phyloP scores from a whole-genome alignment of 2,888 invertebrate species.

The Leptura quadrifasciata region DNA sequence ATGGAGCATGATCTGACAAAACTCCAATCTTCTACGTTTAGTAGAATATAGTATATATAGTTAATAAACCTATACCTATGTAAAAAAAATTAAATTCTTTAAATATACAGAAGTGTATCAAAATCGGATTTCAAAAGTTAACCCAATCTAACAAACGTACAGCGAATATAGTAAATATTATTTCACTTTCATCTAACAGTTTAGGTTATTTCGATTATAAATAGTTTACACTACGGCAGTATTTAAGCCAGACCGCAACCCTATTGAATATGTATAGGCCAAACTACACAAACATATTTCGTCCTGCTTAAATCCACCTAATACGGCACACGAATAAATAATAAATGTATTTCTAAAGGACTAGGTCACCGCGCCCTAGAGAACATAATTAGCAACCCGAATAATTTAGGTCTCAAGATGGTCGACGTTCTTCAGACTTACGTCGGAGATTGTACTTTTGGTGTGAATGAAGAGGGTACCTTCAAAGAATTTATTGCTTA shows the following conservation, averaged over 20 bases:
- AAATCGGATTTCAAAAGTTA: too few relatives aligned
- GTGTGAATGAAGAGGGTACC: too few relatives aligned
- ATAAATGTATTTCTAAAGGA: background rate
- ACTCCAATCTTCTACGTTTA: too few relatives aligned
- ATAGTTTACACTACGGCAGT: background rate
- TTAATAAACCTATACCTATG: too few relatives aligned
- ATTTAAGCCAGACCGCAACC: background rate
- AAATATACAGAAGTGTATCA: too few relatives aligned
- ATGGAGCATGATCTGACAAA: too few relatives aligned
- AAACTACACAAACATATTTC: background rate
- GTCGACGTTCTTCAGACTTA: background rate
- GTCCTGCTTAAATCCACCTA: background rate
- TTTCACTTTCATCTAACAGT: background rate
- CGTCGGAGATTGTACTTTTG: too few relatives aligned
- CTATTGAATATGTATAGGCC: conserved; percentile 1
- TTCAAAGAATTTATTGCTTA: too few relatives aligned
- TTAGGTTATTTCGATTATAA: background rate
- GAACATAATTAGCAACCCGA: background rate
- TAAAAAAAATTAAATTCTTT: too few relatives aligned
- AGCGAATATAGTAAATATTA: background rate
- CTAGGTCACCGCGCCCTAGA: background rate
- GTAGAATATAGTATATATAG: too few relatives aligned
- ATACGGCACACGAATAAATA: background rate
- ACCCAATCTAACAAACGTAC: too few relatives aligned
- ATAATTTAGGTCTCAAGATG: background rate